Evolutionary conservation across 2,797 vertebrate genomes (phyloP).

Genomic region (Manis pentadactyla): DNA sequence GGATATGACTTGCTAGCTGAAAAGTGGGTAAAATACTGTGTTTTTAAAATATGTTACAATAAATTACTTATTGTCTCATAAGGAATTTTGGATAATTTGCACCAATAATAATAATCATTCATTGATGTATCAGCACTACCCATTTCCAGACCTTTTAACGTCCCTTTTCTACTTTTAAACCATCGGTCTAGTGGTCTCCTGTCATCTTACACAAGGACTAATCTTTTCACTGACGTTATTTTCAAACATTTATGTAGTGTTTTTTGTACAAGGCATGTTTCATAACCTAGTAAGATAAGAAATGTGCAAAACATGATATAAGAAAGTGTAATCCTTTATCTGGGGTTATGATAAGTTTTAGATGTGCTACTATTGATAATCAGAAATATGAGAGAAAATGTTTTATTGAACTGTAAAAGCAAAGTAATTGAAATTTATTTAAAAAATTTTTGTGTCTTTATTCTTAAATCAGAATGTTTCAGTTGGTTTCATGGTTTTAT

Average conservation of each 20-base stretch:
- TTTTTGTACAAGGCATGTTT: slow-evolving; percentile 21
- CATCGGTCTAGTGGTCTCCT: neutral
- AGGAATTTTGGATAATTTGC: neutral
- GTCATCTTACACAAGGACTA: neutral
- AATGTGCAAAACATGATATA: neutral
- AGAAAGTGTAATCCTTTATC: neutral
- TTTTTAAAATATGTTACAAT: neutral
- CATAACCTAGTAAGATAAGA: neutral
- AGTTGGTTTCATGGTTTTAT: neutral
- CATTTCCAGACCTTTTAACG: neutral
- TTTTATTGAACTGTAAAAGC: neutral
- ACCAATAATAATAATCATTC: neutral
- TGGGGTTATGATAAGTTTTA: neutral
- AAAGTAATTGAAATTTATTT: neutral
- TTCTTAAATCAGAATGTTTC: slow-evolving; percentile 35
- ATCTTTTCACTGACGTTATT: neutral
- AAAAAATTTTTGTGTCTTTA: neutral
- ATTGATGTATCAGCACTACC: accelerated
- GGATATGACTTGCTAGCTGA: neutral
- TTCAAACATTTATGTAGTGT: neutral
- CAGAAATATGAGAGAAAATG: neutral
- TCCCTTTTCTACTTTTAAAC: neutral
- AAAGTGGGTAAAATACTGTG: neutral
- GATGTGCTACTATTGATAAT: neutral
- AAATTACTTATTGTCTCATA: neutral